These are phyloP conservation scores for Rhinoptilus africanus DNA, from an alignment of 2,113 vertebrate genomes.

Conservation along the genomic window DNA sequence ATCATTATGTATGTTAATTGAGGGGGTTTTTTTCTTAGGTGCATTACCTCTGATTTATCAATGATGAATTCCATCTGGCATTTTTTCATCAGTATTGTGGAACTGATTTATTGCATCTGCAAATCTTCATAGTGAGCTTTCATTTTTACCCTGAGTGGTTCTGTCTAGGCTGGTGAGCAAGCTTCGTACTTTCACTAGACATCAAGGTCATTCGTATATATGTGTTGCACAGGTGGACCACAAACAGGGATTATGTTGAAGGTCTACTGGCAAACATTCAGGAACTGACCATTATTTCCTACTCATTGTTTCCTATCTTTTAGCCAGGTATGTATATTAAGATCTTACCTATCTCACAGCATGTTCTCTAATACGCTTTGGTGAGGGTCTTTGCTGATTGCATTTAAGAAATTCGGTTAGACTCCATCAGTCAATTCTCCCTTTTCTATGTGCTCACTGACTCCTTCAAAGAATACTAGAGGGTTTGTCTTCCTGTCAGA, in stretches of 20 bases:
- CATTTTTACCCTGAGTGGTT: neutral
- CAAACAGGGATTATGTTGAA: neutral
- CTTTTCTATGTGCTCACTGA: neutral
- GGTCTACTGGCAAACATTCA: neutral
- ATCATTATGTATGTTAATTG: neutral
- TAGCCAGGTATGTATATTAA: neutral
- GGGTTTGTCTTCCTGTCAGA: neutral
- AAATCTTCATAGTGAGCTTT: neutral
- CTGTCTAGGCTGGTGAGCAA: neutral
- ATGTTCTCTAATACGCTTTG: neutral
- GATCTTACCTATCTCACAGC: neutral
- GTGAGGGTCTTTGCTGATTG: neutral
- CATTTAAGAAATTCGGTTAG: neutral
- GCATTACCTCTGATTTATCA: slow-evolving; percentile 2
- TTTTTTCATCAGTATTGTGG: neutral
- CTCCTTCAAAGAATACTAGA: neutral
- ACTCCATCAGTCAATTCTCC: neutral
- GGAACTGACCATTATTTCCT: neutral
- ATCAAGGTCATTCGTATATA: neutral
- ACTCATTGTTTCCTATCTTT: neutral
- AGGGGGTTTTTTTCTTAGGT: neutral
- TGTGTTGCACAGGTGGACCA: neutral
- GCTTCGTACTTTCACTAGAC: neutral
- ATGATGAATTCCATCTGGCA: neutral
- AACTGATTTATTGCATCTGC: slow-evolving; percentile 11